Evolutionary conservation across 2,113 vertebrate genomes (phyloP).

Genomic region (Neolamprologus brichardi): DNA sequence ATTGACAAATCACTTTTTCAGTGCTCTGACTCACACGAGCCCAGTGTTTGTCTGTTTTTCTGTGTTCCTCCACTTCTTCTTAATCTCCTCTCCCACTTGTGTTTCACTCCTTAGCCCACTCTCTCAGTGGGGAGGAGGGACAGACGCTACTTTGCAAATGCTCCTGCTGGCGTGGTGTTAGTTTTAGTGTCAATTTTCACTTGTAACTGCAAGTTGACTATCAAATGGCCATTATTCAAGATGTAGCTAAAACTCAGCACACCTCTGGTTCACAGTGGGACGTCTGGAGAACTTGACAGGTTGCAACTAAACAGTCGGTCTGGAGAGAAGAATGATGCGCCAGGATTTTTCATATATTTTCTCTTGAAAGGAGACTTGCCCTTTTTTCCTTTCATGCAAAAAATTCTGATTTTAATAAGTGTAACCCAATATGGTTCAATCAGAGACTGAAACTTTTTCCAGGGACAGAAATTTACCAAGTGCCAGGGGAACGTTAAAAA

Average conservation of each 20-base stretch:
- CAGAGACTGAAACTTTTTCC: background rate
- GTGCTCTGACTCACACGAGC: constrained; percentile 8
- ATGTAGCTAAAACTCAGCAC: background rate
- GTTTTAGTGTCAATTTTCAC: constrained; percentile 32
- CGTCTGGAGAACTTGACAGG: background rate
- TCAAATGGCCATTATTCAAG: constrained; percentile 37
- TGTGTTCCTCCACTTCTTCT: constrained; percentile 16
- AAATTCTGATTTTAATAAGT: background rate
- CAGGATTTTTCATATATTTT: background rate
- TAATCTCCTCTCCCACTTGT: constrained; percentile 43
- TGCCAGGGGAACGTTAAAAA: background rate
- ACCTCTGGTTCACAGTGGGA: background rate
- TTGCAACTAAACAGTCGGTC: background rate
- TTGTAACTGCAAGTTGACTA: constrained; percentile 6
- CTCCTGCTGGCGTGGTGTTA: constrained; percentile 52
- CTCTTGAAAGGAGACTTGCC: background rate
- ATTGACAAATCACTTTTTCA: background rate
- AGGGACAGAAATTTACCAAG: background rate
- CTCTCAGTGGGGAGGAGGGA: constrained; percentile 44
- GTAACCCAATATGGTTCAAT: background rate
- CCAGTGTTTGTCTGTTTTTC: constrained; percentile 2
- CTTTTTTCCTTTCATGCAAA: background rate
- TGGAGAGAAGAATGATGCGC: background rate
- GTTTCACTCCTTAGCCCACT: constrained; percentile 54
- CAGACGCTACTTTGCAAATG: constrained; percentile 32